phyloP scores from a whole-genome alignment of 2,113 vertebrate species.

The Sardina pilchardus region DNA sequence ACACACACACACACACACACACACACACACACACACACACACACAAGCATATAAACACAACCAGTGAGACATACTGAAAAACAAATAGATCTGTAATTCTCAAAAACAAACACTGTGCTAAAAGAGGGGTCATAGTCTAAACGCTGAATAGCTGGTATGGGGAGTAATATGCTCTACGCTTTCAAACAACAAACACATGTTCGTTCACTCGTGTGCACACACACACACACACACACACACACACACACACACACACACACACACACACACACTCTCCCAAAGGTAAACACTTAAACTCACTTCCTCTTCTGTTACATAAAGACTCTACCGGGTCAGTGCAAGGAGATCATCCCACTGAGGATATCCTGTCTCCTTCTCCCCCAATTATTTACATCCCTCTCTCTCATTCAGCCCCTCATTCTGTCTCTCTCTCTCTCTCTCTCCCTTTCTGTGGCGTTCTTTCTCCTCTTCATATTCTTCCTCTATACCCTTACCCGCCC shows the following conservation, averaged over 20 bases:
- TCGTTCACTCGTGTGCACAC: no score
- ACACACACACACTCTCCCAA: not conserved
- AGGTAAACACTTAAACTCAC: constrained; percentile 4
- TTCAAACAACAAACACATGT: not conserved
- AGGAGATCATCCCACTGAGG: constrained; percentile 12
- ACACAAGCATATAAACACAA: not conserved
- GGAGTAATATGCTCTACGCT: not conserved
- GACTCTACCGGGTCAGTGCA: not conserved
- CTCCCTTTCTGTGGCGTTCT: not conserved
- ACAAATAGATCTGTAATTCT: no score
- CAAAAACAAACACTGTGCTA: no score
- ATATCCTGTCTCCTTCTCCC: not conserved
- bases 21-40: not conserved
- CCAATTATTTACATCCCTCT: not conserved
- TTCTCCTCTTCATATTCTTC: not conserved
- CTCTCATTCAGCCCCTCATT: not conserved
- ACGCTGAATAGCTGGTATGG: not conserved
- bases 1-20: not conserved
- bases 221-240: not conserved
- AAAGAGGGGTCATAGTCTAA: not conserved
- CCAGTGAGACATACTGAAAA: no score
- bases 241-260: not conserved
- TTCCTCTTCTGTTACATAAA: not conserved
- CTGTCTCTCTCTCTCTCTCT: not conserved
- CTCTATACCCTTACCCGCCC: not conserved